Percentiles rank a stretch among this genome's conserved stretches.
phyloP scores from a whole-genome alignment of 1,140 invertebrate genomes.

The Brevipalpus yothersi region DNA sequence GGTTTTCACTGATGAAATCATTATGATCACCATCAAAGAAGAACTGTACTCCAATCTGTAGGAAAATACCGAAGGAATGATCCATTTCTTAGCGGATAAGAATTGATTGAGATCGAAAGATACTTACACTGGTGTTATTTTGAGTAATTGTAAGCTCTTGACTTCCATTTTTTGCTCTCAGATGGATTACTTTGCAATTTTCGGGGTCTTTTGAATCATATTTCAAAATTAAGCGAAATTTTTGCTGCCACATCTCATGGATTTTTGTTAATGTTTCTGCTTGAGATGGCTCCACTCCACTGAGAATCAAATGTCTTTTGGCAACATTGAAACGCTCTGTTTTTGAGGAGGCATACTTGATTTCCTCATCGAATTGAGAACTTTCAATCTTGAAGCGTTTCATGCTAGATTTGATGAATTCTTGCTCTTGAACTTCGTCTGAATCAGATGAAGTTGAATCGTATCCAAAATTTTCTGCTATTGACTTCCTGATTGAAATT shows the following conservation, averaged over 20 bases:
- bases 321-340: background rate
- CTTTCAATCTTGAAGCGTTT: background rate
- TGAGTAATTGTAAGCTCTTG: background rate
- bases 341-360: background rate
- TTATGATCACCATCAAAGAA: too few species aligned
- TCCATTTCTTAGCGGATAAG: too few species aligned
- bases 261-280: background rate
- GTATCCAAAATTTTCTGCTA: conserved; percentile 17
- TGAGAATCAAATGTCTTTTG: background rate
- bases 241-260: background rate
- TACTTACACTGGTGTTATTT: background rate
- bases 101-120: too few species aligned
- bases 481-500: conserved; percentile 51
- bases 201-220: background rate
- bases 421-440: background rate
- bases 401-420: background rate
- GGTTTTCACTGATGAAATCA: too few species aligned
- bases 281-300: background rate
- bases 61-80: too few species aligned
- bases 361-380: background rate
- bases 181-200: background rate
- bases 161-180: background rate
- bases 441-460: too few species aligned
- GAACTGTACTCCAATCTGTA: too few species aligned
- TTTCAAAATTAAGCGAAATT: background rate